Percentiles rank a stretch among this genome's conserved stretches.
These are phyloP conservation scores for Euglossa dilemma DNA, from an alignment of 1,140 invertebrate species.

Conservation along the genomic window DNA sequence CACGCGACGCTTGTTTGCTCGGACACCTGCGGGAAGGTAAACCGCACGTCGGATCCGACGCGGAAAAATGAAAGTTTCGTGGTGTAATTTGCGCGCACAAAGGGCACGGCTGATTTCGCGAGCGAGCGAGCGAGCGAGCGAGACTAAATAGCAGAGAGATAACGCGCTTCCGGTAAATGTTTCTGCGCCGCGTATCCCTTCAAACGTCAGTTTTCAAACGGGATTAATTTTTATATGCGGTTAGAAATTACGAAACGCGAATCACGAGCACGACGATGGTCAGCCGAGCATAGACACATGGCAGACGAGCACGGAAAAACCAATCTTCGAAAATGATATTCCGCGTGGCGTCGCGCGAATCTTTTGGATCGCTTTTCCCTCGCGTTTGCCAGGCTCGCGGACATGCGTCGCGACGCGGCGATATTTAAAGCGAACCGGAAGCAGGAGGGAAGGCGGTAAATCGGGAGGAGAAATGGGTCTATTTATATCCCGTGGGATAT, in stretches of 20 bases:
- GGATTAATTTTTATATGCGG: conserved; percentile 6
- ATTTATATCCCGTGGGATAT: conserved; percentile 16
- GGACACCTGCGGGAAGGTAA: not conserved
- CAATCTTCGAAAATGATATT: not conserved
- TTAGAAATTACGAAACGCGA: not conserved
- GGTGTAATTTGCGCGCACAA: not conserved
- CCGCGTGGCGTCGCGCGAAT: not conserved
- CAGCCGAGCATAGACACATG: no score
- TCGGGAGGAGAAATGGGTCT: conserved; percentile 7
- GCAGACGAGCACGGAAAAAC: no score
- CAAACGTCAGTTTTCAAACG: not conserved
- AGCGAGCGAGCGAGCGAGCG: not conserved
- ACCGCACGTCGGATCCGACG: not conserved
- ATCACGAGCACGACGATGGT: not conserved
- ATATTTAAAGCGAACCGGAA: not conserved
- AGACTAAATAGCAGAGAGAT: not conserved
- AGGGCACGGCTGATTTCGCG: not conserved
- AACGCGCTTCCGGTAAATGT: not conserved
- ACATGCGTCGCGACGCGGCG: not conserved
- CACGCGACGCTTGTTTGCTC: not conserved
- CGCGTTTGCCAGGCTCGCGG: no score
- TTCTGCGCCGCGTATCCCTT: not conserved
- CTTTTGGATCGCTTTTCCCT: no score
- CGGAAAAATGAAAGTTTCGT: not conserved
- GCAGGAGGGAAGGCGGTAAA: conserved; percentile 22